Evolutionary conservation across 2,797 vertebrate species (phyloP), one percentile per base, ranked within the genome.

Genomic region (Fistularia tabacaria): DNA sequence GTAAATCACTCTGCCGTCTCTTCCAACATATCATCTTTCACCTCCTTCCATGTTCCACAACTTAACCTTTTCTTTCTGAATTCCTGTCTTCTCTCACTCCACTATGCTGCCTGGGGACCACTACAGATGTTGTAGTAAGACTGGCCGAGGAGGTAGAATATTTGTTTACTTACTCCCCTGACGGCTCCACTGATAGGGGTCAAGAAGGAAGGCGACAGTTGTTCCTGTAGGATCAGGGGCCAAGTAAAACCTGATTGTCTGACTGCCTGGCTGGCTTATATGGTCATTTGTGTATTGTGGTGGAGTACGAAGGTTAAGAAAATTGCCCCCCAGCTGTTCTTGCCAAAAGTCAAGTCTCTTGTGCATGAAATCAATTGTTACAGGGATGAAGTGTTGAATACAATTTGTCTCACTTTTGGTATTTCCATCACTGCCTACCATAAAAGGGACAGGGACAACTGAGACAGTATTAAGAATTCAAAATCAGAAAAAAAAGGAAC

Each of bases 181-280:
- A 76, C 54, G 67, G 79, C 73, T 79, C 60, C 59, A 59, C 71
- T 77, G 81, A 88, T 87, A 83, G 40, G 59, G 62, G 73, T 69
- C 62, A 81, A 80, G 64, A 54, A 87, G 84, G 84, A 85, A 83
- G 82, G 84, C 79, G 80, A 77, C 87, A 81, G 85, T 83, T 74
- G 71, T 83, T 89, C 76, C 75, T 69, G 66, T 61, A 74, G 66
- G 54, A 77, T 71, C 40, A 37, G 38, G 53, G 55, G 77, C 78
- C 79, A 84, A 83, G 73, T 62, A 66, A 77, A 82, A 74, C 73
- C 80, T 66, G 40, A 64, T 74, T 64, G 68, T 70, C 66, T 8
- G 64, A 75, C 74, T 77, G 74, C 51, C 68, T 82, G 78, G 62
- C 63, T 73, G 38, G 51, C 67, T 74, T 73, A 51, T 67, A 73